Percentiles rank a stretch among this genome's conserved stretches.
Conservation (phyloP, 2,113 vertebrate genomes). For the Mastomys natalensis region DNA sequence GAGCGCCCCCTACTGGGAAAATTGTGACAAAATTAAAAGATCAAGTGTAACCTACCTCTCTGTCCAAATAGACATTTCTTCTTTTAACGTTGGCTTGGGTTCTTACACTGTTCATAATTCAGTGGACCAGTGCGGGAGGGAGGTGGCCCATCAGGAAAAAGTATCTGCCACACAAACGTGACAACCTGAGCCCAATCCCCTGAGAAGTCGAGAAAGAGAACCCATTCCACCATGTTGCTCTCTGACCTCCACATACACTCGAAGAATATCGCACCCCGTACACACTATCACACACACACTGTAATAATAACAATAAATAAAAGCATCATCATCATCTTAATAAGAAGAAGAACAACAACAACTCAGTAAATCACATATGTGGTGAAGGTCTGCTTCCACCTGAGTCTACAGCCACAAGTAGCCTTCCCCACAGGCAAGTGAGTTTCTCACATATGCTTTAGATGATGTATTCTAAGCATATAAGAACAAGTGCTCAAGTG, state of each 20-base stretch:
- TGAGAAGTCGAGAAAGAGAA: not conserved
- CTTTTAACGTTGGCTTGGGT: slow-evolving; percentile 11
- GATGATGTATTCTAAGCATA: not conserved
- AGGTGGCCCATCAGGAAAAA: not conserved
- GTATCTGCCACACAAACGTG: not conserved
- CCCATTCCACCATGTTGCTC: not conserved
- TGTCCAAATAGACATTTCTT: slow-evolving; percentile 3
- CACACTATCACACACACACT: not conserved
- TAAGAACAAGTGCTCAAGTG: slow-evolving; percentile 26
- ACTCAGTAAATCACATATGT: slow-evolving; percentile 11
- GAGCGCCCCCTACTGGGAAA: slow-evolving; percentile 59
- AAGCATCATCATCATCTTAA: not conserved
- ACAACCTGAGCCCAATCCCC: not conserved
- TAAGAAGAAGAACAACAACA: not conserved
- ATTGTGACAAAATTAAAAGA: slow-evolving; percentile 38
- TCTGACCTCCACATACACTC: not conserved
- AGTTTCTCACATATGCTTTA: not conserved
- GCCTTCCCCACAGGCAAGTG: slow-evolving; percentile 3
- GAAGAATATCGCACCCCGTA: not conserved
- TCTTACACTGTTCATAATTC: slow-evolving; percentile 33
- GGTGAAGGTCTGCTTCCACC: not conserved
- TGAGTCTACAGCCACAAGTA: not conserved
- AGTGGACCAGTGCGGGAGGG: not conserved
- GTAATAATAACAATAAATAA: not conserved
- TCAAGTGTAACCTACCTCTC: not conserved